These are phyloP conservation scores for Sebastes variabilis DNA, from an alignment of 2,797 vertebrate genomes.

Conservation along the genomic window DNA sequence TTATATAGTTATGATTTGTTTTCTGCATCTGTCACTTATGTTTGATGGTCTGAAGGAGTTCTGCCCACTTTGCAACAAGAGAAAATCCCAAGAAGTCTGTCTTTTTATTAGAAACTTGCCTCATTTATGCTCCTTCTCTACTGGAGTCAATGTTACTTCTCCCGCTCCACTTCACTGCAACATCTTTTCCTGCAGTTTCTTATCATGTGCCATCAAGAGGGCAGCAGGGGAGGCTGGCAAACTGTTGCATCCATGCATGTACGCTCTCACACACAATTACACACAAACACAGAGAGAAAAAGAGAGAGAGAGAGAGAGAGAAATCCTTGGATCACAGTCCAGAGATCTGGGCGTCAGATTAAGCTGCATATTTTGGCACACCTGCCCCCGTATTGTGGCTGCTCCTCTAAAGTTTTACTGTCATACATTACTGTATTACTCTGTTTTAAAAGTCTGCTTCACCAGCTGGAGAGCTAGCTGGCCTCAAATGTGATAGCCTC, in stretches of 20 bases:
- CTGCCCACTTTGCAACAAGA: neutral
- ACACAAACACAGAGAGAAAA: fast-evolving
- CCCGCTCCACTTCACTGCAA: neutral
- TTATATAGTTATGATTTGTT: fast-evolving
- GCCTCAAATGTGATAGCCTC: conserved; percentile 4
- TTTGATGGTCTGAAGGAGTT: neutral
- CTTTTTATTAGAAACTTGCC: neutral
- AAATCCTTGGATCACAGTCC: conserved; percentile 11
- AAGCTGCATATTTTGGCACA: conserved; percentile 23
- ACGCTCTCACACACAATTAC: neutral
- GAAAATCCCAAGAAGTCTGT: neutral
- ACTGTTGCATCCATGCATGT: conserved; percentile 8
- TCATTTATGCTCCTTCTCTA: neutral
- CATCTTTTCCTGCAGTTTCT: neutral
- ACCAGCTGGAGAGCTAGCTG: conserved; percentile 13
- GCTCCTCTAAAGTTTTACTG: neutral
- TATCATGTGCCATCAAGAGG: neutral
- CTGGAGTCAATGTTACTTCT: neutral
- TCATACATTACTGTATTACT: conserved; percentile 1
- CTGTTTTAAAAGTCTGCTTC: neutral
- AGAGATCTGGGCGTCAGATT: conserved; percentile 28
- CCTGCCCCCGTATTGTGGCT: conserved; percentile 16
- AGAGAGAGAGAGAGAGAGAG: neutral
- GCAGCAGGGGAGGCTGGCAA: neutral
- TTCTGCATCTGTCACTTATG: neutral